These are phyloP conservation scores for Enteromius anoplus DNA, from an alignment of 2,797 vertebrate genomes.

Conservation along the genomic window DNA sequence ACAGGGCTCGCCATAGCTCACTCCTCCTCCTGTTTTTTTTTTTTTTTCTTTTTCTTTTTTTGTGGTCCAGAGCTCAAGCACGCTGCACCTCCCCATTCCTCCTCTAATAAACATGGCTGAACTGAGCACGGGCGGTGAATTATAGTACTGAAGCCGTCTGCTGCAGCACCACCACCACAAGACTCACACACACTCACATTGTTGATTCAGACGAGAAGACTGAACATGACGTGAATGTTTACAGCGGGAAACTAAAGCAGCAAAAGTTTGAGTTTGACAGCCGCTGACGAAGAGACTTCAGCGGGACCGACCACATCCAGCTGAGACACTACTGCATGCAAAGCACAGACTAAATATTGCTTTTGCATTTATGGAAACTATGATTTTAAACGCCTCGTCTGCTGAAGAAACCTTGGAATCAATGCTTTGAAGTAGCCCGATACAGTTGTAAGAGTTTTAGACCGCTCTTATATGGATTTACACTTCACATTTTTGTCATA, in stretches of 20 bases:
- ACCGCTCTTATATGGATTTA: constrained; percentile 22
- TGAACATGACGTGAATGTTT: neutral
- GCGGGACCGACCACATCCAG: constrained; percentile 3
- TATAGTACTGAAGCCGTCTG: neutral
- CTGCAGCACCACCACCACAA: neutral
- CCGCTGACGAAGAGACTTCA: constrained; percentile 18
- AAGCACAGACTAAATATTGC: neutral
- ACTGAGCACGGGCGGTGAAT: constrained; percentile 14
- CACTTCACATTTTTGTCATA: neutral
- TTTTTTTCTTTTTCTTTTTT: neutral
- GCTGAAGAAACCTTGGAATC: constrained; percentile 1
- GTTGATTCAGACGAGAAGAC: constrained; percentile 27
- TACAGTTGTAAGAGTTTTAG: neutral
- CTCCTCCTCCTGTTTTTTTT: neutral
- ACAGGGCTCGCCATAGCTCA: constrained; percentile 18
- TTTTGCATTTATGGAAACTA: constrained; percentile 33
- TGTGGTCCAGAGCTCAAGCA: constrained; percentile 27
- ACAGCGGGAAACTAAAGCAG: neutral
- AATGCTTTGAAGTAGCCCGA: neutral
- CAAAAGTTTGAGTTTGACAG: constrained; percentile 30
- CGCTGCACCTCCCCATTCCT: constrained; percentile 36
- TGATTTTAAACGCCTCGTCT: neutral
- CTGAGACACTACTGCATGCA: neutral
- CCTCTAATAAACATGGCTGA: constrained; percentile 46
- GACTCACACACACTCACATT: neutral